Percentiles rank a stretch among this genome's conserved stretches.
Evolutionary conservation across 2,888 invertebrate species (phyloP).

Genomic region (Metellina segmentata): DNA sequence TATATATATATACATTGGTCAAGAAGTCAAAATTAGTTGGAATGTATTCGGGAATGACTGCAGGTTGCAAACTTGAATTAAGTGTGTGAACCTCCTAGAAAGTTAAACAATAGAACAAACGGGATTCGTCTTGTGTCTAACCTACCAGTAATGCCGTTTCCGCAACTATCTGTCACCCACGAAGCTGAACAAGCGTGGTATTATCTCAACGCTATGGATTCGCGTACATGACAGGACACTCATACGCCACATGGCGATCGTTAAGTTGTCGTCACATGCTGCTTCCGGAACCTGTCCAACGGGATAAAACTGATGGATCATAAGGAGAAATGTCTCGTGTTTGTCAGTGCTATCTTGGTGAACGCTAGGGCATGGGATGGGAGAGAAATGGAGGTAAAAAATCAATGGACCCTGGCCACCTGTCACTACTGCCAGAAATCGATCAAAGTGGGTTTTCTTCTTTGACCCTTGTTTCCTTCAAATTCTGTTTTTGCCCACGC

Average conservation of each 20-base stretch:
- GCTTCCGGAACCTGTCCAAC: constrained; percentile 20
- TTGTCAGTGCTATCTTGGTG: background rate
- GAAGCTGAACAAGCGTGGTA: background rate
- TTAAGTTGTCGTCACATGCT: background rate
- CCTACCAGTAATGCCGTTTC: background rate
- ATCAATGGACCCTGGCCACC: constrained; percentile 61
- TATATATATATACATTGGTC: no score
- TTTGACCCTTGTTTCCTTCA: constrained; percentile 35
- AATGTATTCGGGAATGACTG: no score
- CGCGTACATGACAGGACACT: constrained; percentile 25
- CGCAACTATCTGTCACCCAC: background rate
- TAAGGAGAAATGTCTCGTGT: constrained; percentile 13
- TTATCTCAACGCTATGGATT: background rate
- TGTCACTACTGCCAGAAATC: constrained; percentile 52
- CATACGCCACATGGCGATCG: background rate
- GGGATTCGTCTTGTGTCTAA: no score
- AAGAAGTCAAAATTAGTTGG: no score
- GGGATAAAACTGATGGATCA: constrained; percentile 21
- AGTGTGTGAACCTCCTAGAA: no score
- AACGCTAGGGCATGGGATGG: background rate
- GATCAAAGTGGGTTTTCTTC: constrained; percentile 45
- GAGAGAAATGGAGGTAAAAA: constrained; percentile 37
- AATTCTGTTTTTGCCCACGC: background rate
- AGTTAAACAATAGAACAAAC: no score
- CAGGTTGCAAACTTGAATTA: no score